Base-by-base conservation (phyloP, 2,888 invertebrate species). In the Hypercompe scribonia region DNA sequence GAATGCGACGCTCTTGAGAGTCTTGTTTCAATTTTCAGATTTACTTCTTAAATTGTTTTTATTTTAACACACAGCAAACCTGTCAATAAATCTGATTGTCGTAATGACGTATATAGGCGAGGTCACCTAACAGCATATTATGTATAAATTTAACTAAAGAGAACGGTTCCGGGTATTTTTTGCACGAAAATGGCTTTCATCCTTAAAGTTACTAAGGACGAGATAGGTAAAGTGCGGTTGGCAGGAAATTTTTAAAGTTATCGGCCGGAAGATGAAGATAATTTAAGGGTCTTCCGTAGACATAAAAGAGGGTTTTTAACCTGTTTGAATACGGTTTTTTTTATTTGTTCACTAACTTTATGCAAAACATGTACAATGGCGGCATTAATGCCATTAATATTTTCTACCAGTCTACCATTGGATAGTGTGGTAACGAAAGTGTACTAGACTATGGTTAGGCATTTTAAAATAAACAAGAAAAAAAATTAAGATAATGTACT, bases 131-230 rank as follows among this genome's bases (percentile, higher is more conserved):
- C 66, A 31, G 64, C 36, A 67, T 69, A 72, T 67, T 71, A 46
- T 64, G 65, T 68, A 42, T 31, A 64, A 77, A 76, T 75, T 64
- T 28, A 28, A 58, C 72, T 33, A 36, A 71, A 73, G 72, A 76
- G 75, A 82, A 76, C 31, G 82, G 82, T 82, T 82, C 83, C 79
- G 81, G 81, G 77, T 75, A 24, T 46, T 54, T 74, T 73, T 72
- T 66, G 31, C 2, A 13, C 11, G 31, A 69, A 73, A 79, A 68
- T 31, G n/a, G 13, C 28, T 34, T 18, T 76, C 61, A 33, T 68
- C 42, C 70, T 70, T 24, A 46, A 67, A 73, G 50, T 15, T 69
- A 2, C 50, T 18, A 34, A 15, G 46, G 61, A 24, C 21, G 5
- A 50, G 64, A 68, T 36, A 68, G 24, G 36, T 8, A 18, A 39